Conservation (phyloP, 2,113 vertebrate species). For the Psammodynastes pulverulentus region DNA sequence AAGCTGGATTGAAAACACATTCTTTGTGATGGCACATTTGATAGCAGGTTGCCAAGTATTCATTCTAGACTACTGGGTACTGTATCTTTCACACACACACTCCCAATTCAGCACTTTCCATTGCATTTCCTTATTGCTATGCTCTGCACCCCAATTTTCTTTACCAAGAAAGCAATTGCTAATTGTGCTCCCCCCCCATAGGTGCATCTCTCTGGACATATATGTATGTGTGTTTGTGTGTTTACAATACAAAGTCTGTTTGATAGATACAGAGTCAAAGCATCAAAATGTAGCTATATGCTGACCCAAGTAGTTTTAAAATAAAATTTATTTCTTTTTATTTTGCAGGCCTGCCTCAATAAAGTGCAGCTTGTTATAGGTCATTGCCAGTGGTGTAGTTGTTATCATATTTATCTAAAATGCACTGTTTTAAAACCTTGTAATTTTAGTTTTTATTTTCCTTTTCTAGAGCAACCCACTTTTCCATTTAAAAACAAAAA, state of each 20-base stretch:
- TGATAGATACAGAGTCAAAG: background rate
- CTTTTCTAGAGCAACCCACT: background rate
- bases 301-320: background rate
- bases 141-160: background rate
- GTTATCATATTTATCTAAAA: background rate
- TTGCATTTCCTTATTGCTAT: background rate
- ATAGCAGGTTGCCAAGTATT: background rate
- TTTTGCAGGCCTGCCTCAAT: background rate
- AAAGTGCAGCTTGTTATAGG: background rate
- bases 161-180: background rate
- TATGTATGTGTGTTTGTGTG: background rate
- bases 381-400: background rate
- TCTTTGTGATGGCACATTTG: background rate
- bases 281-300: background rate
- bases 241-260: background rate
- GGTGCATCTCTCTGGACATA: background rate
- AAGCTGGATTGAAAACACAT: background rate
- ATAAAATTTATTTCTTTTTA: background rate
- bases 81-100: background rate
- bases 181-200: background rate
- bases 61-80: background rate
- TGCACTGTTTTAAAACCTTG: background rate
- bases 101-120: background rate
- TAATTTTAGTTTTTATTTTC: background rate
- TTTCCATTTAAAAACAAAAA: background rate